phyloP scores from a whole-genome alignment of 2,888 invertebrate species.

The Drosophila anomelani region DNA sequence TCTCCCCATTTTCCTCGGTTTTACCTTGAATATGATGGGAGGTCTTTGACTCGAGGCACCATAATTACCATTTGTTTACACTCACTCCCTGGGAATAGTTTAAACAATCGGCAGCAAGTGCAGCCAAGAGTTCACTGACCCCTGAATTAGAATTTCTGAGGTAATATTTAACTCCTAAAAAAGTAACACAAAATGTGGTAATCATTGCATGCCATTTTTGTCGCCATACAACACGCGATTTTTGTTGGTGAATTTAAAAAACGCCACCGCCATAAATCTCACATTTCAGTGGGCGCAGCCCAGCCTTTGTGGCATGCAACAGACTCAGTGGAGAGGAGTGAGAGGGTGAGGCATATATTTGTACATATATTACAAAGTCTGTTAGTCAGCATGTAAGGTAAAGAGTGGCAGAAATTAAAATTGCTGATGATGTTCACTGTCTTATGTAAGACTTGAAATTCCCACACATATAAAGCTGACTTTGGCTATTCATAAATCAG shows the following conservation, averaged over 20 bases:
- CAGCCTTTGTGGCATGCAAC: constrained; percentile 26
- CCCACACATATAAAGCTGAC: constrained; percentile 14
- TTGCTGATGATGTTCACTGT: constrained; percentile 25
- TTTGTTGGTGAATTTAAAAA: constrained; percentile 51
- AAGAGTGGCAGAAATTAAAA: constrained; percentile 28
- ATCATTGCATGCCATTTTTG: constrained; percentile 44
- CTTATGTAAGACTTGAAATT: constrained; percentile 15
- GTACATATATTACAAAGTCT: constrained; percentile 14
- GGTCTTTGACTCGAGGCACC: constrained; percentile 48
- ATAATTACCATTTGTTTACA: constrained; percentile 66
- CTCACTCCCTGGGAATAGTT: constrained; percentile 56
- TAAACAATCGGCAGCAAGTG: constrained; percentile 49
- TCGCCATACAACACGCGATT: constrained; percentile 26
- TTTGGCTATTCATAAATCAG: constrained; percentile 24
- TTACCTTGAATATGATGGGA: constrained; percentile 9
- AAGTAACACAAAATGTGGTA: constrained; percentile 39
- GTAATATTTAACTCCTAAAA: constrained; percentile 1
- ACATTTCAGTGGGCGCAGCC: constrained; percentile 18
- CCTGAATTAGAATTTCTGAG: constrained; percentile 21
- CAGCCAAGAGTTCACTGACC: constrained; percentile 19
- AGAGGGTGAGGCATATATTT: neutral
- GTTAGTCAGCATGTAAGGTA: constrained; percentile 27
- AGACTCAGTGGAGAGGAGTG: neutral
- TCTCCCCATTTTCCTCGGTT: constrained; percentile 7
- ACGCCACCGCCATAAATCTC: constrained; percentile 44